Evolutionary conservation across 2,113 vertebrate species (phyloP).

Genomic region (Zapus hudsonius): DNA sequence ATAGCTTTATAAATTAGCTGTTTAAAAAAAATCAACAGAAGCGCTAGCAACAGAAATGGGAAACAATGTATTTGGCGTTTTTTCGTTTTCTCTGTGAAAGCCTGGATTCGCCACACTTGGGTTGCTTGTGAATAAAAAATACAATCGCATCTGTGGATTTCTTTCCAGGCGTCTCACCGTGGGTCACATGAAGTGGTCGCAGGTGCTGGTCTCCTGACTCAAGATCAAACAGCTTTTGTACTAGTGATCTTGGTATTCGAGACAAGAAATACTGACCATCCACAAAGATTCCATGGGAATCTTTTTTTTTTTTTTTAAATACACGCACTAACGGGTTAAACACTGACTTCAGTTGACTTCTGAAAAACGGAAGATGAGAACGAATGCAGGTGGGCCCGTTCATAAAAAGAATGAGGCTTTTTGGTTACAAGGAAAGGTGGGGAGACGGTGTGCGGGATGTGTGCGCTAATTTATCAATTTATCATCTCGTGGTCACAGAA

Average conservation of each 20-base stretch:
- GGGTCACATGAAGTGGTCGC: not conserved
- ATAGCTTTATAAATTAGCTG: not conserved
- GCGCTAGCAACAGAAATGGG: not conserved
- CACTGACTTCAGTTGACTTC: not conserved
- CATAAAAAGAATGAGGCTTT: not conserved
- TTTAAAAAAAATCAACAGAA: not conserved
- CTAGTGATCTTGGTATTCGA: not conserved
- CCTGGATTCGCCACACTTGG: not conserved
- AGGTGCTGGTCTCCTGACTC: not conserved
- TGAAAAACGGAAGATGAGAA: slow-evolving; percentile 2
- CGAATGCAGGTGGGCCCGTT: not conserved
- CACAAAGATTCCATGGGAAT: not conserved
- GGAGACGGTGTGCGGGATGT: not conserved
- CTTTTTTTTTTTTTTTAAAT: not conserved
- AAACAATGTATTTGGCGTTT: not conserved
- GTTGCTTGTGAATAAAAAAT: not conserved
- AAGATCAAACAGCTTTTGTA: not conserved
- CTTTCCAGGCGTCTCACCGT: not conserved
- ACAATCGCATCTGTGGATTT: not conserved
- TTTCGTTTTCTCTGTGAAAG: not conserved
- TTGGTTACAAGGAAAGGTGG: fast-evolving
- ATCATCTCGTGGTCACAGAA: not conserved
- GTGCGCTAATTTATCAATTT: fast-evolving
- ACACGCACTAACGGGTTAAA: not conserved
- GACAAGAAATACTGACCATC: slow-evolving; percentile 45